Evolutionary conservation across 53 echinoderm and acorn worm genomes (phyloP).

Genomic region (Paelopatides confundens): DNA sequence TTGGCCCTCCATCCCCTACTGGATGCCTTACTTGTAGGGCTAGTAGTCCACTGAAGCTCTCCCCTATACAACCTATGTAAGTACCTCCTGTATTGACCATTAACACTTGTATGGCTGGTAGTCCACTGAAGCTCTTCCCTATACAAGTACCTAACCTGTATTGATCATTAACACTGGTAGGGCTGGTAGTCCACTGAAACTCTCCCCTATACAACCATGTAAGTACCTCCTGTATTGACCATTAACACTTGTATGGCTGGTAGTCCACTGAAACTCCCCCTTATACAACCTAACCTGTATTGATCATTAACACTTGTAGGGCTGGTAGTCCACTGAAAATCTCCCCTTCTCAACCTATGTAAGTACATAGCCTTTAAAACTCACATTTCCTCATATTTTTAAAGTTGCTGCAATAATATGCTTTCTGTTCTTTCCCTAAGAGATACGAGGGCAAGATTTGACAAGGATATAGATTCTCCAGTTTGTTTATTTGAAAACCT

Average conservation of each 20-base stretch:
- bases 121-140: neutral
- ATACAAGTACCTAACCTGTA: conserved; percentile 19
- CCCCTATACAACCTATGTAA: conserved; percentile 27
- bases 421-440: too few species aligned
- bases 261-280: neutral
- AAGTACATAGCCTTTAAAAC: neutral
- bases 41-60: neutral
- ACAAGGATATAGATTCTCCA: too few species aligned
- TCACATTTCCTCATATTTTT: too few species aligned
- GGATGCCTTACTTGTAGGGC: neutral
- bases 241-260: neutral
- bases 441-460: too few species aligned
- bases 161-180: neutral
- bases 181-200: neutral
- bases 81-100: neutral
- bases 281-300: neutral
- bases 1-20: neutral
- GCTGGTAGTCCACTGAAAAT: neutral
- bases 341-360: conserved; percentile 13
- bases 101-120: neutral
- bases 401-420: too few species aligned
- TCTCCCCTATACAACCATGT: conserved; percentile 30
- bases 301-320: neutral
- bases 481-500: too few species aligned
- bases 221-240: neutral